These are phyloP conservation scores for Tyto alba DNA, from an alignment of 2,113 vertebrate species.

Conservation along the genomic window DNA sequence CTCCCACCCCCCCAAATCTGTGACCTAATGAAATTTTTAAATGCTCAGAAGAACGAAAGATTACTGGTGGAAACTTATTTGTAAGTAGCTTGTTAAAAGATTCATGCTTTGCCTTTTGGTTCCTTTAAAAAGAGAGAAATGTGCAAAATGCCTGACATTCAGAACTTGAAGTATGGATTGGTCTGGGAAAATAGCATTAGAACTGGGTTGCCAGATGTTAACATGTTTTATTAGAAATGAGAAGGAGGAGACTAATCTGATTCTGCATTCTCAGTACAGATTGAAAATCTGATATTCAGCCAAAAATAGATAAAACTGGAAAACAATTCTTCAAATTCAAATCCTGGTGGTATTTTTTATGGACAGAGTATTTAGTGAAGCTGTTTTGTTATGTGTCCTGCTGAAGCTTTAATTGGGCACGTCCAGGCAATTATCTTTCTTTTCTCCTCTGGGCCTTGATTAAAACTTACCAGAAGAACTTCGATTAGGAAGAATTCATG, in stretches of 20 bases:
- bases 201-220: conserved; percentile 58
- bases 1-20: too few relatives aligned
- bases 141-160: not conserved
- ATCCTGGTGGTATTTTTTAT: not conserved
- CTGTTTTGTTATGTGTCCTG: not conserved
- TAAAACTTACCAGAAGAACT: not conserved
- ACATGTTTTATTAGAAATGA: conserved; percentile 49
- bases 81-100: not conserved
- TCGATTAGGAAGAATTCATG: not conserved
- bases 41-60: not conserved
- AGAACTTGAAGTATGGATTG: not conserved
- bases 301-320: conserved; percentile 48
- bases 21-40: not conserved
- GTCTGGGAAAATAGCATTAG: not conserved
- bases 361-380: not conserved
- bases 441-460: not conserved
- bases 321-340: conserved; percentile 10
- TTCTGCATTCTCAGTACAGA: conserved; percentile 32
- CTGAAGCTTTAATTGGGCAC: not conserved
- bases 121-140: not conserved
- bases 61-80: not conserved
- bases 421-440: not conserved
- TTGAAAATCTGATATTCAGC: conserved; percentile 41
- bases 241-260: conserved; percentile 50
- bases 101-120: not conserved